phyloP scores from a whole-genome alignment of 92 coral and sea anemone species.

The Pocillopora meandrina region DNA sequence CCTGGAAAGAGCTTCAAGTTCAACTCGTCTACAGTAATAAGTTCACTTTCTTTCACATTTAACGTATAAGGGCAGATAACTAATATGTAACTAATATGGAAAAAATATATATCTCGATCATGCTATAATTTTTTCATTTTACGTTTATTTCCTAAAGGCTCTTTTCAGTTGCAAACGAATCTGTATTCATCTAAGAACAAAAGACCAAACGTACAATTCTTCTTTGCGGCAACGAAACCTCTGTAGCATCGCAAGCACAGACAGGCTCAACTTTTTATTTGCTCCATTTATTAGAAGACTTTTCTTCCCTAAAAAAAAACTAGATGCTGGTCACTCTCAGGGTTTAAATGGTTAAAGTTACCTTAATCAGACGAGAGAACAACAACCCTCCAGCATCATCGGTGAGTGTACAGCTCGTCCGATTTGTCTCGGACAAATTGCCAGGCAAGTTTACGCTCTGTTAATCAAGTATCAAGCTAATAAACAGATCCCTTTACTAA shows the following conservation, averaged over 20 bases:
- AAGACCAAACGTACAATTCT: neutral
- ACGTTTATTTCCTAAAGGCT: slow-evolving; percentile 90
- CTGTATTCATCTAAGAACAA: slow-evolving; percentile 72
- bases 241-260: too few species aligned
- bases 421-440: slow-evolving; percentile 83
- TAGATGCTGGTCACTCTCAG: too few species aligned
- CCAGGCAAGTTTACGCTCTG: slow-evolving; percentile 93
- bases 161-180: slow-evolving; percentile 87
- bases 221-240: too few species aligned
- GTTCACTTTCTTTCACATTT: neutral
- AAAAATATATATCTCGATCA: neutral
- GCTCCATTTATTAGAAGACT: too few species aligned
- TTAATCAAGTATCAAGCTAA: too few species aligned
- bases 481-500: neutral
- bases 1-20: neutral
- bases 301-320: too few species aligned
- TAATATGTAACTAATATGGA: neutral
- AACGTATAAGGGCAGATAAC: neutral
- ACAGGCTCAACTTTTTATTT: too few species aligned
- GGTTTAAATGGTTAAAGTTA: slow-evolving; percentile 2
- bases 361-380: slow-evolving; percentile 82
- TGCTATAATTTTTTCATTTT: neutral
- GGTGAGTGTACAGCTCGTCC: slow-evolving; percentile 71
- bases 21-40: neutral
- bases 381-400: slow-evolving; percentile 78